These are phyloP conservation scores for Phalacrocorax aristotelis DNA, from an alignment of 2,113 vertebrate genomes.

Conservation along the genomic window DNA sequence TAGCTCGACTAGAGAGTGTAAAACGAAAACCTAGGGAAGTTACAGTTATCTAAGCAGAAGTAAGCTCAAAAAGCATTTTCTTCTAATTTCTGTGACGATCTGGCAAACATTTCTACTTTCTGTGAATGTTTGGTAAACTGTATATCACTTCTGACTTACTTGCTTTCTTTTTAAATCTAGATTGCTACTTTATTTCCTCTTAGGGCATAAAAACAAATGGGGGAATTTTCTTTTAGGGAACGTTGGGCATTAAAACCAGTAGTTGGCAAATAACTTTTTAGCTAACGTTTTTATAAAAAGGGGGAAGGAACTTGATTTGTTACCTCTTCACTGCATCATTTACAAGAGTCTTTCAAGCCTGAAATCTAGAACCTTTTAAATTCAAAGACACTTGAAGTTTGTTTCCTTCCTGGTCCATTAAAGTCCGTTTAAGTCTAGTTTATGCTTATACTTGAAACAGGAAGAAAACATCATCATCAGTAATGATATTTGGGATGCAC, in stretches of 20 bases:
- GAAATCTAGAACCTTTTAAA: not conserved
- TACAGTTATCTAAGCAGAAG: constrained; percentile 78
- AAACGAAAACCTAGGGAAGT: constrained; percentile 85
- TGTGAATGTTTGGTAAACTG: not conserved
- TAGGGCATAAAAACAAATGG: not conserved
- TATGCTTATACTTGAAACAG: not conserved
- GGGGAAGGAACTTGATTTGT: not conserved
- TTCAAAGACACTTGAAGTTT: not conserved
- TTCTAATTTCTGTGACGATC: not conserved
- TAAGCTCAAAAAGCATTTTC: not conserved
- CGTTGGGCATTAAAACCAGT: not conserved
- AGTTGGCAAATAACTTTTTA: not conserved
- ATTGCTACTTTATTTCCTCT: not conserved
- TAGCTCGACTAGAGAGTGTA: constrained; percentile 78
- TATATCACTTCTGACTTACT: not conserved
- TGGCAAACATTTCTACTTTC: not conserved
- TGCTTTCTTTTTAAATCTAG: not conserved
- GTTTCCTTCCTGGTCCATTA: not conserved
- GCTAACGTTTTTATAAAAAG: not conserved
- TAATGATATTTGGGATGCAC: not conserved
- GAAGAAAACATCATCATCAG: not conserved
- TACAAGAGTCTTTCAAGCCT: not conserved
- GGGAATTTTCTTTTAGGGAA: not conserved
- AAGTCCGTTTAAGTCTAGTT: not conserved
- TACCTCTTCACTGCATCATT: not conserved